These are phyloP conservation scores for Porites divaricata DNA, from an alignment of 92 coral and sea anemone genomes.

Conservation along the genomic window DNA sequence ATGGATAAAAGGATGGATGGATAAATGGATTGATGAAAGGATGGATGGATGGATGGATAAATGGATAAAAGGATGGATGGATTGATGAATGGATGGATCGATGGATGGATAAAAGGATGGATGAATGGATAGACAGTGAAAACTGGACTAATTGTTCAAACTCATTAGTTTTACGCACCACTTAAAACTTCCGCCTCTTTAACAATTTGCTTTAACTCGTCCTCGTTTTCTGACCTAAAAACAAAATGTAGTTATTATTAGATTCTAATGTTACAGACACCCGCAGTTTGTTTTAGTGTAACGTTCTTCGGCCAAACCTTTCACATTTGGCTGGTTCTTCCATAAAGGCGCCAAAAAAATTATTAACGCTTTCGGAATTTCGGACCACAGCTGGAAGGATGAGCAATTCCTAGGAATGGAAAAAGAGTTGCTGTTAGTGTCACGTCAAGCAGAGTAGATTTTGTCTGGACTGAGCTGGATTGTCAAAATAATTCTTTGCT, in stretches of 20 bases:
- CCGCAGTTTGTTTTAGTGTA: background rate
- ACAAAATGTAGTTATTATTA: background rate
- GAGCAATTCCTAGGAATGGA: conserved; percentile 25
- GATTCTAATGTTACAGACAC: no score
- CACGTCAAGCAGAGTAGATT: no score
- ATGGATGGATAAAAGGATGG: no score
- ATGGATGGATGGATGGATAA: no score
- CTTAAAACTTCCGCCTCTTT: conserved; percentile 23
- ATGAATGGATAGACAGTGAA: no score
- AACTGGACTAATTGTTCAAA: no score
- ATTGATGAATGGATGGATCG: no score
- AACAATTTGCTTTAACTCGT: conserved; percentile 2
- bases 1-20: no score
- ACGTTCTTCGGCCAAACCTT: background rate
- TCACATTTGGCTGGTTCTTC: background rate
- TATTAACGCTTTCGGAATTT: conserved; percentile 9
- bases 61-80: no score
- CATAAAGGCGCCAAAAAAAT: conserved; percentile 13
- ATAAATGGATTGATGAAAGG: no score
- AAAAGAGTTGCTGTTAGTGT: background rate
- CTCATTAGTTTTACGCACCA: conserved; percentile 3
- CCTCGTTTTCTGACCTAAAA: conserved; percentile 20
- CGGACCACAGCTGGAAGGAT: conserved; percentile 19
- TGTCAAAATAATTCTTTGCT: no score
- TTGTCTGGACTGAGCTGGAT: no score